Evolutionary conservation across 2,113 vertebrate species (phyloP).

Genomic region (Ceuthmochares aereus): DNA sequence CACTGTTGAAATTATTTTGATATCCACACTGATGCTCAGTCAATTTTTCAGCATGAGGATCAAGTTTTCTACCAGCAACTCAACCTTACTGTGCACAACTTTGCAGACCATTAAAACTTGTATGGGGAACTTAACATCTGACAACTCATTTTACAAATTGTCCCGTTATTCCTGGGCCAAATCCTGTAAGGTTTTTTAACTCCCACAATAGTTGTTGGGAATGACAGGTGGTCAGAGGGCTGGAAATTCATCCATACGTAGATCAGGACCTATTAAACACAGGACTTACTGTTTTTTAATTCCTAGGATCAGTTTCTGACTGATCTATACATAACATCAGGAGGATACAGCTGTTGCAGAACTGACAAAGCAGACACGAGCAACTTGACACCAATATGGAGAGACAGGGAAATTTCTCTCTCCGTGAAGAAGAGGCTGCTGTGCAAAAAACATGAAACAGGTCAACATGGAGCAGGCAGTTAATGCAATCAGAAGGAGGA

Average conservation of each 20-base stretch:
- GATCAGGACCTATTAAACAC: background rate
- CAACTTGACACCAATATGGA: background rate
- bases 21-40: background rate
- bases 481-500: background rate
- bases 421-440: background rate
- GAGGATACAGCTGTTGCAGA: conserved; percentile 5
- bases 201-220: background rate
- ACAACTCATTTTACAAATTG: background rate
- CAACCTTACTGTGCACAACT: background rate
- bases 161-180: background rate
- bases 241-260: background rate
- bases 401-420: background rate
- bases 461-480: background rate
- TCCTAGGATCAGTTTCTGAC: background rate
- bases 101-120: background rate
- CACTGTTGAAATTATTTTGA: background rate
- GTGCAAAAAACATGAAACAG: background rate
- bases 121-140: background rate
- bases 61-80: background rate
- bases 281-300: background rate
- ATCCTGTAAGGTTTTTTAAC: background rate
- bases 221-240: conserved; percentile 4
- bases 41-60: background rate
- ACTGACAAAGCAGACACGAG: background rate
- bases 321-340: background rate